phyloP scores from a whole-genome alignment of 2,888 invertebrate genomes.

The Epinotia bilunana region DNA sequence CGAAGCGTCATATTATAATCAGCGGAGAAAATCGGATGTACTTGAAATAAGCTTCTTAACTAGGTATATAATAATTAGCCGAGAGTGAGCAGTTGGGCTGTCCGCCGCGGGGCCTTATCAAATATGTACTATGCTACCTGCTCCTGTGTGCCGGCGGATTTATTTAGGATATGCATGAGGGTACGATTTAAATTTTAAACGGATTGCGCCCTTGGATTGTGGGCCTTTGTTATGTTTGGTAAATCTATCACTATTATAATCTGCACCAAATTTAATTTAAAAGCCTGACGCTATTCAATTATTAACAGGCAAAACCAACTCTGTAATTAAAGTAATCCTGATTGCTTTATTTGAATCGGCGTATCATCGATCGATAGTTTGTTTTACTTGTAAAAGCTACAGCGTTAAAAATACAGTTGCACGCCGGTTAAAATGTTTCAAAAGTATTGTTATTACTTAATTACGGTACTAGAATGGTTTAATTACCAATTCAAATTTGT shows the following conservation, averaged over 20 bases:
- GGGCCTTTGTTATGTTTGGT: conserved; percentile 76
- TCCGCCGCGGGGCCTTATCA: conserved; percentile 78
- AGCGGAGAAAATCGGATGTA: conserved; percentile 44
- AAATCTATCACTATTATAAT: conserved; percentile 77
- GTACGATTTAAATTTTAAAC: conserved; percentile 84
- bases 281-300: conserved; percentile 67
- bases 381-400: conserved; percentile 24
- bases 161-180: conserved; percentile 85
- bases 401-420: conserved; percentile 28
- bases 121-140: conserved; percentile 82
- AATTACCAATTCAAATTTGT: conserved; percentile 30
- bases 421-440: conserved; percentile 7
- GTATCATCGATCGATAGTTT: conserved; percentile 21
- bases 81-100: conserved; percentile 70
- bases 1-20: conserved; percentile 1
- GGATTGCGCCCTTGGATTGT: conserved; percentile 83
- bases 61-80: conserved; percentile 80
- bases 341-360: conserved; percentile 30
- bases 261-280: conserved; percentile 65
- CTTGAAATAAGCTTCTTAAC: conserved; percentile 69
- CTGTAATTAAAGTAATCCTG: conserved; percentile 35
- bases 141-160: conserved; percentile 76
- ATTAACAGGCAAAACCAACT: conserved; percentile 73
- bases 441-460: conserved; percentile 29
- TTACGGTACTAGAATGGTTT: conserved; percentile 6